These are phyloP conservation scores for Podarcis siculus DNA, from an alignment of 2,797 vertebrate species.

Conservation along the genomic window DNA sequence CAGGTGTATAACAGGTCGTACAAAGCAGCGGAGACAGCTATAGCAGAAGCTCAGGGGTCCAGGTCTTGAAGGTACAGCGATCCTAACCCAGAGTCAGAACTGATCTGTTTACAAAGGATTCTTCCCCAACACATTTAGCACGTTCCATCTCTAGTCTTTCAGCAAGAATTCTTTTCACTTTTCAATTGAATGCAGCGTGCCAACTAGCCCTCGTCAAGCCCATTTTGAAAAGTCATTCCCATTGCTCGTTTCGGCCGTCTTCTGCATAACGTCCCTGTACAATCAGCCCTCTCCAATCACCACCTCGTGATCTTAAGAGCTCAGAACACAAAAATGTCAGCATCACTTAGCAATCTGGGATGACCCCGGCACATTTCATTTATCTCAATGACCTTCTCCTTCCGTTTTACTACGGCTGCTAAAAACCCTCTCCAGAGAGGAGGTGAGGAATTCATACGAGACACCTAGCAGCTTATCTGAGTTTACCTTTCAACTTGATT, in stretches of 20 bases:
- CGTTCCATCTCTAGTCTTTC: constrained; percentile 12
- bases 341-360: constrained; percentile 5
- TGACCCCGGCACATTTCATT: constrained; percentile 29
- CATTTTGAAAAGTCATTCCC: constrained; percentile 2
- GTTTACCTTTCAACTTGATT: constrained; percentile 58
- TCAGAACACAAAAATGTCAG: constrained; percentile 47
- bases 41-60: not conserved
- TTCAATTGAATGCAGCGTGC: constrained; percentile 30
- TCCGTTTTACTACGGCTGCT: constrained; percentile 21
- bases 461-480: constrained; percentile 48
- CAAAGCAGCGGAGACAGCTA: not conserved
- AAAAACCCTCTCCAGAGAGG: constrained; percentile 37
- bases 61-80: not conserved
- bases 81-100: not conserved
- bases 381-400: constrained; percentile 21
- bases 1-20: not conserved
- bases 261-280: not conserved
- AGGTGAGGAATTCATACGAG: constrained; percentile 46
- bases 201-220: constrained; percentile 34
- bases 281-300: constrained; percentile 38
- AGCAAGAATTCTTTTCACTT: constrained; percentile 23
- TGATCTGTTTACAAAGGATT: not conserved
- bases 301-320: constrained; percentile 31
- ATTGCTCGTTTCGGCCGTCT: constrained; percentile 8
- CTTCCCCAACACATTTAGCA: not conserved